Base-by-base conservation (phyloP, 2,113 vertebrate genomes). In the Tragulus kanchil region DNA sequence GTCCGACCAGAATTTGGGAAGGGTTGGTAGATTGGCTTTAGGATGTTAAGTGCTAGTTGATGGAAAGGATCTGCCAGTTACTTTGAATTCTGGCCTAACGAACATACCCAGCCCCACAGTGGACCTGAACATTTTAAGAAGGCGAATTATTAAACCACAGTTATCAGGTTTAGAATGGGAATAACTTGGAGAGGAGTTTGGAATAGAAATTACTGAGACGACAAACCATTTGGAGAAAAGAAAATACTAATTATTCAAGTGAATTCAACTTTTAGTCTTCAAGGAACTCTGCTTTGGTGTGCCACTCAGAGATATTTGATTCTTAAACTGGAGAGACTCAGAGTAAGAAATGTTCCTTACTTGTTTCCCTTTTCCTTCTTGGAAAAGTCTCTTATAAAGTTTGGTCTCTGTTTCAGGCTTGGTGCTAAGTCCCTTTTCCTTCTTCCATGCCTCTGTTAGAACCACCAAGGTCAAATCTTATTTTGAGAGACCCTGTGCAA, bases 121-220 rank as follows among this genome's bases (percentile, higher is more conserved):
- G 21, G 16, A 8, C 6, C 19, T 85, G 42, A 75, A 89, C 75
- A 73, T 89, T 86, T 95, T 94, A 52, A 83, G 95, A 89, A 85
- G 31, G 23, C 61, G 89, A 50, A 75, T 84, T 75, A 8, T 90
- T 84, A 78, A 83, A 81, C 31, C 89, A 16, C 65, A 81, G 36
- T 69, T 82, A 78, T 3, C 31, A 42, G 85, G 5, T 93, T 94
- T 87, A 36, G 71, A 89, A 92, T 54, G 14, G 59, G 93, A 95
- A 50, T 3, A 85, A 85, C 1, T 85, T 36, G 12, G 17, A 93
- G 21, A 93, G 78, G 21, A 87, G 69, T 88, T 96, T 97, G 62
- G 28, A 93, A 54, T 90, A 90, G 52, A 94, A 94, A 96, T 86
- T 92, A 77, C 8, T 93, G 61, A 93, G 21, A 87, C 87, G 65